Evolutionary conservation across 2,888 invertebrate genomes (phyloP).

Genomic region (Nesidiocoris tenuis): DNA sequence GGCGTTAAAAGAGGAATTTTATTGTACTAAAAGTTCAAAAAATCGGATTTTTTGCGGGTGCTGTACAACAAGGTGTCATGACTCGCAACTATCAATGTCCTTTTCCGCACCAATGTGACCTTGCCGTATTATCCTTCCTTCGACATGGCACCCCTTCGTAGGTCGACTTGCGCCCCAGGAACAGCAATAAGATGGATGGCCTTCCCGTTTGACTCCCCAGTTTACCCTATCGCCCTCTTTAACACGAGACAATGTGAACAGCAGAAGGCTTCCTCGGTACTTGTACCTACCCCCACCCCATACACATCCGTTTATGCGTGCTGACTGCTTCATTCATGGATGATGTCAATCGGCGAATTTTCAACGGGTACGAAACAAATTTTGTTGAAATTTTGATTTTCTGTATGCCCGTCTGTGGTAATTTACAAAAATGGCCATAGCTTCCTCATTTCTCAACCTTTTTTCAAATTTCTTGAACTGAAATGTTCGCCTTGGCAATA

Average conservation of each 20-base stretch:
- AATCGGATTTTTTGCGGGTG: too few species aligned
- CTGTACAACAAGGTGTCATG: too few species aligned
- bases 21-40: too few species aligned
- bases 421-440: too few species aligned
- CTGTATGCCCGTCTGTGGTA: too few species aligned
- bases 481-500: too few species aligned
- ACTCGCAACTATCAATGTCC: too few species aligned
- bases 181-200: constrained; percentile 37
- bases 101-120: not conserved
- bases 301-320: constrained; percentile 17
- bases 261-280: constrained; percentile 14
- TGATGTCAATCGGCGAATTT: constrained; percentile 21
- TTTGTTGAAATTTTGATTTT: too few species aligned
- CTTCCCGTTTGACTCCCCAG: constrained; percentile 8
- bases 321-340: constrained; percentile 6
- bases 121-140: not conserved
- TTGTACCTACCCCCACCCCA: constrained; percentile 5
- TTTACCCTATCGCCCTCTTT: constrained; percentile 28
- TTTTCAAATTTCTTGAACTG: too few species aligned
- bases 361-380: too few species aligned
- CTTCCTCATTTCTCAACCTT: too few species aligned
- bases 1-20: too few species aligned
- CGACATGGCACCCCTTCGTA: not conserved
- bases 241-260: constrained; percentile 35
- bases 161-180: constrained; percentile 3